A percentile compares a stretch with the other conserved stretches of the same genome.
Evolutionary conservation across 2,797 vertebrate genomes (phyloP).

Genomic region (Microctenopoma lineatum): DNA sequence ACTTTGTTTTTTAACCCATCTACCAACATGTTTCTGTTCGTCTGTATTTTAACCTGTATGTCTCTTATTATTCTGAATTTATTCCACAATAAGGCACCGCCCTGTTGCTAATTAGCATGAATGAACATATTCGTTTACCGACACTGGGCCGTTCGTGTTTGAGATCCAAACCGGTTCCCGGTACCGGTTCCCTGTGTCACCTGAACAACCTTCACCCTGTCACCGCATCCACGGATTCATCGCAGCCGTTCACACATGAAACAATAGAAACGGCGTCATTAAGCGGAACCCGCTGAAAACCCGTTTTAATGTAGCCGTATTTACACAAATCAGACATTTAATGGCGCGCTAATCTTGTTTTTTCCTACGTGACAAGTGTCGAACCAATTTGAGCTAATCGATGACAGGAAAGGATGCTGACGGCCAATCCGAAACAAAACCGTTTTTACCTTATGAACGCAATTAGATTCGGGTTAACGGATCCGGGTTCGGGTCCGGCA

Average conservation of each 20-base stretch:
- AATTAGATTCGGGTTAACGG: rapidly evolving
- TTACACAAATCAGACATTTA: background rate
- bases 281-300: background rate
- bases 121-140: too few species aligned
- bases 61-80: too few species aligned
- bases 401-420: constrained; percentile 43
- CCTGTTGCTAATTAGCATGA: too few species aligned
- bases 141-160: too few species aligned
- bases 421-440: rapidly evolving
- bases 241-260: background rate
- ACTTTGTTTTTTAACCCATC: too few species aligned
- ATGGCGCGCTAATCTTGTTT: background rate
- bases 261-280: background rate
- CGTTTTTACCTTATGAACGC: constrained; percentile 21
- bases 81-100: too few species aligned
- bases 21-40: too few species aligned
- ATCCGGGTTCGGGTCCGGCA: background rate
- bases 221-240: background rate
- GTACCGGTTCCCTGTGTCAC: background rate
- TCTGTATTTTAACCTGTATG: too few species aligned
- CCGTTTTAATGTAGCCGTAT: too few species aligned
- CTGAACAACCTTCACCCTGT: constrained; percentile 41
- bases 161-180: too few species aligned
- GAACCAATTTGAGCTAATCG: constrained; percentile 44
- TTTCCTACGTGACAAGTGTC: constrained; percentile 39